Evolutionary conservation across 1,140 invertebrate species (phyloP).

Genomic region (Aphis gossypii): DNA sequence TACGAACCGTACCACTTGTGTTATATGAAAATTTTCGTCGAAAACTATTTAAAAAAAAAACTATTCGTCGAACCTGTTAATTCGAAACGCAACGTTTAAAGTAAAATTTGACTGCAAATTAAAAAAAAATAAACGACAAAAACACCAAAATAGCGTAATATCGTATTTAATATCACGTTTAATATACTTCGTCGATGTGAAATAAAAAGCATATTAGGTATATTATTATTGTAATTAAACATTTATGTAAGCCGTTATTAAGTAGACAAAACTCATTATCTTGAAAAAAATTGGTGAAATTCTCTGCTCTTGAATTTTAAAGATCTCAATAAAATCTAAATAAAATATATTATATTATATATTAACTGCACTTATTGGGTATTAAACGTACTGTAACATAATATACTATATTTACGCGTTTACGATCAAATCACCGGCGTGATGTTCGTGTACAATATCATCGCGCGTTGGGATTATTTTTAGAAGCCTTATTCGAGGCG

Average conservation of each 20-base stretch:
- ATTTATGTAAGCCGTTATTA: neutral
- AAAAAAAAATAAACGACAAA: no score
- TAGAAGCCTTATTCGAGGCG: conserved; percentile 6
- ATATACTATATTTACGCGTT: neutral
- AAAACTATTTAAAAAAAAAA: neutral
- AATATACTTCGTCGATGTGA: no score
- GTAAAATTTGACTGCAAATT: neutral
- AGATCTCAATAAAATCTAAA: no score
- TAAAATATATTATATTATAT: no score
- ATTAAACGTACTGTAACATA: neutral
- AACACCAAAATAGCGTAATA: neutral
- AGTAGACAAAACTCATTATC: neutral
- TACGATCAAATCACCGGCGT: neutral
- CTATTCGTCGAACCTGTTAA: no score
- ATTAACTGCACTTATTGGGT: no score
- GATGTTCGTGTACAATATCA: neutral
- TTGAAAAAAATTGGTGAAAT: neutral
- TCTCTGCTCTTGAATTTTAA: no score
- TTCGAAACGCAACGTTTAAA: neutral
- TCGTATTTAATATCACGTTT: no score
- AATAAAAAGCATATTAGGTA: no score
- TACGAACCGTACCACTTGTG: neutral
- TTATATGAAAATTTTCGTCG: neutral
- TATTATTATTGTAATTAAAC: neutral
- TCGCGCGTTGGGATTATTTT: neutral